Conservation (phyloP, 2,888 invertebrate genomes). For the Plutella xylostella region DNA sequence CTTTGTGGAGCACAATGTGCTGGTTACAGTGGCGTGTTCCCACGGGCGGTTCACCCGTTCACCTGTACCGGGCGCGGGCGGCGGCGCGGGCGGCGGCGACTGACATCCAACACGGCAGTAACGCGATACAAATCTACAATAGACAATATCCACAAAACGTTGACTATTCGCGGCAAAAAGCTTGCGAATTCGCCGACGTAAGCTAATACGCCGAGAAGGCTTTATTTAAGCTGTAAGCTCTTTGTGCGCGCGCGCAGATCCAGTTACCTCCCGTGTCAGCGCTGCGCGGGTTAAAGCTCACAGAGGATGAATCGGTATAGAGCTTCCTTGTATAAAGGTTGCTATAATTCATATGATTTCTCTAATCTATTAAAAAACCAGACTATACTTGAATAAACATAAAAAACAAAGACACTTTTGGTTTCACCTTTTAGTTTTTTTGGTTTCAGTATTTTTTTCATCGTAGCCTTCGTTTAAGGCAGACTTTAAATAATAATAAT, state of each 20-base stretch:
- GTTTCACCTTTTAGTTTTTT: too few species aligned
- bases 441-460: too few species aligned
- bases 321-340: too few species aligned
- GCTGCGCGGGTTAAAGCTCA: too few species aligned
- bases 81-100: slow-evolving; percentile 32
- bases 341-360: too few species aligned
- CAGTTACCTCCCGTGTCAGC: slow-evolving; percentile 9
- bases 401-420: too few species aligned
- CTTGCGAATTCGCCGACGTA: slow-evolving; percentile 16
- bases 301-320: too few species aligned
- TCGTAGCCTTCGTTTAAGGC: too few species aligned
- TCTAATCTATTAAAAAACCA: too few species aligned
- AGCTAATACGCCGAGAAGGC: slow-evolving; percentile 27
- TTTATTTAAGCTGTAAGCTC: slow-evolving; percentile 21
- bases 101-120: slow-evolving; percentile 42
- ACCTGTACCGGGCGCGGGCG: too few species aligned
- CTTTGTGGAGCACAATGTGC: slow-evolving; percentile 22
- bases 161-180: slow-evolving; percentile 19
- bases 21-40: neutral
- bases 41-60: neutral
- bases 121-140: slow-evolving; percentile 43
- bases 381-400: too few species aligned
- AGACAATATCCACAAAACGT: slow-evolving; percentile 32
- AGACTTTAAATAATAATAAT: too few species aligned
- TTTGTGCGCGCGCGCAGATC: slow-evolving; percentile 32